Conservation (phyloP, 1,140 invertebrate species). For the Heliconius himera region DNA sequence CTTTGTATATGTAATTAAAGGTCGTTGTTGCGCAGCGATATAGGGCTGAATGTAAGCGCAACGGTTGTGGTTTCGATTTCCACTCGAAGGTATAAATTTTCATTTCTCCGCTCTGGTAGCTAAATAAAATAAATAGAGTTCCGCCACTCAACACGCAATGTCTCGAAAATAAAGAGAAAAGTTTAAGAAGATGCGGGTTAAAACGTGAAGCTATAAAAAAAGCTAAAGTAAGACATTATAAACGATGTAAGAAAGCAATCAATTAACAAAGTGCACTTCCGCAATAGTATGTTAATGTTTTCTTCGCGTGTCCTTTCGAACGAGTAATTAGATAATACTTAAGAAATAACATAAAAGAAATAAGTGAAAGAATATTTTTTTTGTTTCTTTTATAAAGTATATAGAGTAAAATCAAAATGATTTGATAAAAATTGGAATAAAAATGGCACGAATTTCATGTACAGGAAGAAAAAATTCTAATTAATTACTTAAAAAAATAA, state of each 20-base stretch:
- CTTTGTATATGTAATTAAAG: too few relatives aligned
- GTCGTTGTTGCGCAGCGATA: too few relatives aligned
- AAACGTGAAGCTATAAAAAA: not conserved
- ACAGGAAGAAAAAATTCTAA: too few relatives aligned
- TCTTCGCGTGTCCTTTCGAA: slow-evolving; percentile 36
- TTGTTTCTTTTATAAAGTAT: not conserved
- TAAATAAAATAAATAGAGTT: not conserved
- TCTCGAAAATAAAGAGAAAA: too few relatives aligned
- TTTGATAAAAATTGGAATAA: too few relatives aligned
- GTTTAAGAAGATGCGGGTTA: too few relatives aligned
- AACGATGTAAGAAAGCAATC: slow-evolving; percentile 24
- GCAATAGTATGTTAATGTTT: slow-evolving; percentile 26
- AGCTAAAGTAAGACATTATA: slow-evolving; percentile 15
- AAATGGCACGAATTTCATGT: too few relatives aligned
- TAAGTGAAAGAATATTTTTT: not conserved
- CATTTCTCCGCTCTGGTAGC: not conserved
- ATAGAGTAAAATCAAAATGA: not conserved
- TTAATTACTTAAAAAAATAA: too few relatives aligned
- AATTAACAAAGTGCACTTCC: slow-evolving; percentile 29
- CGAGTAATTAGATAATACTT: not conserved
- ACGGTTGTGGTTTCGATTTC: not conserved
- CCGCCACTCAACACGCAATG: not conserved
- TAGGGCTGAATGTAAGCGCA: too few relatives aligned
- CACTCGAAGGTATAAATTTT: not conserved
- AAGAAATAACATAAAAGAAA: not conserved